A percentile compares a stretch with the other conserved stretches of the same genome.
Evolutionary conservation across 2,888 invertebrate genomes (phyloP).

Genomic region (Marronus borbonicus): DNA sequence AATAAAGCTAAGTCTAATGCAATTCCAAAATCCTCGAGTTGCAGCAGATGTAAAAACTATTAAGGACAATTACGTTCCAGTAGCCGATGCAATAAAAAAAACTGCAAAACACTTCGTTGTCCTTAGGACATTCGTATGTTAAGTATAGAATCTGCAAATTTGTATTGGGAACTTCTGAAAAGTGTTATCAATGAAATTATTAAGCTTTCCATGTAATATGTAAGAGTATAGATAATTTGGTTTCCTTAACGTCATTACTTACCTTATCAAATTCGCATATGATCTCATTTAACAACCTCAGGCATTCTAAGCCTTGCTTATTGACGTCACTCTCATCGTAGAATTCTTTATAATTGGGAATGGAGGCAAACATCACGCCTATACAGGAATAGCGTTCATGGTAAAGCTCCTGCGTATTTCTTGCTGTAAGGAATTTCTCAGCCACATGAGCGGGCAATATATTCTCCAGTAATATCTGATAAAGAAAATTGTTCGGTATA

Average conservation of each 20-base stretch:
- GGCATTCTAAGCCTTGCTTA: slow-evolving; percentile 95
- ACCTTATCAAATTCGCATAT: slow-evolving; percentile 99
- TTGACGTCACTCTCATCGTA: slow-evolving; percentile 98
- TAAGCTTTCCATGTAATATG: no score
- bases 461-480: slow-evolving; percentile 91
- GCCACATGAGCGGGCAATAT: slow-evolving; percentile 97
- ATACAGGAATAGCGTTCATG: slow-evolving; percentile 95
- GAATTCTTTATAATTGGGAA: slow-evolving; percentile 98
- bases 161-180: no score
- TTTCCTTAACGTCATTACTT: slow-evolving; percentile 47
- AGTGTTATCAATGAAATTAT: no score
- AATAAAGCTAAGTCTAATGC: no score
- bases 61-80: no score
- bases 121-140: no score
- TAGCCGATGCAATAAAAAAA: no score
- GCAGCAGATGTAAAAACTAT: no score
- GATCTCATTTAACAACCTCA: slow-evolving; percentile 95
- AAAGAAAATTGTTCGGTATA: slow-evolving; percentile 24
- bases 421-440: slow-evolving; percentile 88
- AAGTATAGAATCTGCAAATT: no score
- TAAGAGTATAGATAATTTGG: no score
- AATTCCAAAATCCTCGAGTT: no score
- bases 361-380: slow-evolving; percentile 98
- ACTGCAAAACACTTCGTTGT: no score
- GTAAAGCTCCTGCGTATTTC: slow-evolving; percentile 88